Base-by-base conservation (phyloP, 2,797 vertebrate species). In the Anguilla pacifica region DNA sequence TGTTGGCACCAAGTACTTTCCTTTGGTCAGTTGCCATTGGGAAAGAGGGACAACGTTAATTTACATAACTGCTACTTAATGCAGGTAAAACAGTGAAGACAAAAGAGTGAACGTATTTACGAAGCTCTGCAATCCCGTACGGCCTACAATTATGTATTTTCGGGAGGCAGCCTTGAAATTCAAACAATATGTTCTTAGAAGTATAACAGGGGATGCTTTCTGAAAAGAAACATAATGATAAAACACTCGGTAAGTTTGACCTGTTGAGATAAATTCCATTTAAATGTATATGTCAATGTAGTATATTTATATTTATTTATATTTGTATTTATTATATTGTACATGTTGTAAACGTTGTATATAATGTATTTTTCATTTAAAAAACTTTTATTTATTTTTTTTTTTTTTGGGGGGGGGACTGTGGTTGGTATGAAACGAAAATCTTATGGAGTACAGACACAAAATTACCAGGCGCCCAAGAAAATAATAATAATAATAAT, bases 11-110 rank as follows among this genome's bases (percentile, higher is more conserved):
- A 87, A 86, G 88, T 88, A 86, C 57, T 85, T 91, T 85, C 94
- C 92, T 95, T 92, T 89, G 91, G 92, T 95, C 93, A 94, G 96
- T 95, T 87, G 84, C 81, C 79, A 85, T 67, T 88, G 89, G 88
- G 88, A 88, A 86, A 79, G 86, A 88, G 85, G 90, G 88, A 39
- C 67, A 35, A 85, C 84, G 84, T 87, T 89, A 49, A 86, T 86
- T 51, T 85, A 81, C 84, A 86, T 90, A 70, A 86, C 87, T 87
- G 84, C 87, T 77, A 4, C 70, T 72, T 13, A 79, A 15, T 82
- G 79, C 25, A 51, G 79, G 25, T 82, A 49, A 82, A 82, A 51
- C 22, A 49, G 22, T 82, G 79, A 51, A 25, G 46, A 49, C 22
- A 82, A 51, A 82, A 2, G 79, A 49, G 19, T n/a, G 79, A n/a